These are phyloP conservation scores for Girardinus metallicus DNA, from an alignment of 2,797 vertebrate species.

Conservation along the genomic window DNA sequence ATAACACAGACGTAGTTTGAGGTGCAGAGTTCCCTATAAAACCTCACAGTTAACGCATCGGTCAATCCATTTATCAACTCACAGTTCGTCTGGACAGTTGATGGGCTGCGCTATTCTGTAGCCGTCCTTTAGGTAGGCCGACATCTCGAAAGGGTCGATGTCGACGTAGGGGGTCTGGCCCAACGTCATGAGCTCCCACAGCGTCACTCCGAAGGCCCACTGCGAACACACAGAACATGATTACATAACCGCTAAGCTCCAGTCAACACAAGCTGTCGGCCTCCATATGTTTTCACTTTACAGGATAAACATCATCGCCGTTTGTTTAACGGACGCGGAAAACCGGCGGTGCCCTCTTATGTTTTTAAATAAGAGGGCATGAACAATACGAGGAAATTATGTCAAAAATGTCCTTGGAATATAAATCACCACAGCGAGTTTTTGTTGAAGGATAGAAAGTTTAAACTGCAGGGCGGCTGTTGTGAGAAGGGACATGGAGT, in stretches of 20 bases:
- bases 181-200: slow-evolving; percentile 99
- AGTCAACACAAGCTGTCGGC: slow-evolving; percentile 9
- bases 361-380: background rate
- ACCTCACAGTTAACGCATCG: background rate
- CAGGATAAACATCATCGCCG: slow-evolving; percentile 26
- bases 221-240: slow-evolving; percentile 64
- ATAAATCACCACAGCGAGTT: slow-evolving; percentile 29
- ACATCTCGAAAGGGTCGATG: slow-evolving; percentile 99
- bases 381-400: slow-evolving; percentile 73
- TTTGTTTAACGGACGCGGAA: slow-evolving; percentile 10
- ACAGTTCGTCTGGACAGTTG: slow-evolving; percentile 99
- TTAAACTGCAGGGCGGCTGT: slow-evolving; percentile 20
- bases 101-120: slow-evolving; percentile 99
- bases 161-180: slow-evolving; percentile 98
- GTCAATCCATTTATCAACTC: slow-evolving; percentile 62
- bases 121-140: slow-evolving; percentile 97
- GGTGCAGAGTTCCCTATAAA: background rate
- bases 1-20: background rate
- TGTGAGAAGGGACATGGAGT: slow-evolving; percentile 2
- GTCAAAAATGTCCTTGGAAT: slow-evolving; percentile 36
- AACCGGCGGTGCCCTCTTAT: background rate
- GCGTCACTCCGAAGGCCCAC: slow-evolving; percentile 98
- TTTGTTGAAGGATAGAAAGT: slow-evolving; percentile 27
- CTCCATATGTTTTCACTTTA: slow-evolving; percentile 18
- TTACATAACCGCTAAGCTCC: background rate